A percentile compares a stretch with the other conserved stretches of the same genome.
These are phyloP conservation scores for Serrognathus titanus DNA, from an alignment of 2,888 invertebrate species.

Conservation along the genomic window DNA sequence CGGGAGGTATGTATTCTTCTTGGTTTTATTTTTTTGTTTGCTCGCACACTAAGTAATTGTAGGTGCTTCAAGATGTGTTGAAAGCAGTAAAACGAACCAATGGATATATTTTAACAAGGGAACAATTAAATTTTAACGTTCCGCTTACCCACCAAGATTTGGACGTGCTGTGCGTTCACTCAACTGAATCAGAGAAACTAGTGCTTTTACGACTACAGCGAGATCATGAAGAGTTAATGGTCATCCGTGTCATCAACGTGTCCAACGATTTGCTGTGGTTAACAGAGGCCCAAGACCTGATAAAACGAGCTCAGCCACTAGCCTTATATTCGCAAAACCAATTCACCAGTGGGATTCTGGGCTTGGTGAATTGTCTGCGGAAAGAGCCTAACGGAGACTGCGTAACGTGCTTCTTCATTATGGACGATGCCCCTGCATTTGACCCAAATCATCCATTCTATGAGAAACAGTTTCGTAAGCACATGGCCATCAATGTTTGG, in stretches of 20 bases:
- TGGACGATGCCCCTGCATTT: constrained; percentile 9
- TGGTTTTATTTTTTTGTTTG: no score
- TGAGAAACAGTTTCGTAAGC: constrained; percentile 57
- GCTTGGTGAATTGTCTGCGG: constrained; percentile 83
- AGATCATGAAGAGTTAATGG: no score
- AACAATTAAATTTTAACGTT: neutral
- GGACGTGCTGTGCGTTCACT: neutral
- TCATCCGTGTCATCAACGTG: no score
- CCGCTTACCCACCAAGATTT: neutral
- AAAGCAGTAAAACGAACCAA: neutral
- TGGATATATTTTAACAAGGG: neutral
- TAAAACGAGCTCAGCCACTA: constrained; percentile 43
- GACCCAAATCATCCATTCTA: constrained; percentile 45
- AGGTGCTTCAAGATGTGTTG: neutral
- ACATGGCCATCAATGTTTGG: constrained; percentile 77
- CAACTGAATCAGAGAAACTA: neutral
- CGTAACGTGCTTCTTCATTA: constrained; percentile 44
- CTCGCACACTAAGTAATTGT: no score
- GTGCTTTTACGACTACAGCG: neutral
- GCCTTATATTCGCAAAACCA: constrained; percentile 64
- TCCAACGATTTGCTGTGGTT: neutral
- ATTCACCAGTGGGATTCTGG: constrained; percentile 73
- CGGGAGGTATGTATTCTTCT: constrained; percentile 25
- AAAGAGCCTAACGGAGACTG: constrained; percentile 63
- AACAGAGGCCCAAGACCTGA: neutral